Evolutionary conservation across 1,140 invertebrate genomes (phyloP).

Genomic region (Meloidogyne exigua): DNA sequence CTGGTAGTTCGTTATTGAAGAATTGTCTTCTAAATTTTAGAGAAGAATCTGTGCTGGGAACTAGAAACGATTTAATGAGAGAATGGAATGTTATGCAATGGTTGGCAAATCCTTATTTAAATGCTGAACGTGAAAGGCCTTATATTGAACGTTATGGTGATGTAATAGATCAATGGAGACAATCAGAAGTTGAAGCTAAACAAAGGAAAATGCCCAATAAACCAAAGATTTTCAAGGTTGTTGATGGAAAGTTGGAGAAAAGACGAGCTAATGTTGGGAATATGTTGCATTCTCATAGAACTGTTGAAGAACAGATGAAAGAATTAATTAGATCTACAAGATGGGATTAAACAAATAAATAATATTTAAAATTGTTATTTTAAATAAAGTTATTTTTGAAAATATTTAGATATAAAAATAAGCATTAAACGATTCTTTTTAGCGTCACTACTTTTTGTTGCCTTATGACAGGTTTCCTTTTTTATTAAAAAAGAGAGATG

Average conservation of each 20-base stretch:
- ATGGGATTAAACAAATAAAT: constrained; percentile 47
- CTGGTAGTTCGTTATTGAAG: too few relatives aligned
- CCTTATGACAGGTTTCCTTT: neutral
- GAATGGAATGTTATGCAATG: constrained; percentile 57
- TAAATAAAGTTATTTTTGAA: neutral
- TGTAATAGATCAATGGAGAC: constrained; percentile 40
- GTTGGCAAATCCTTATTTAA: constrained; percentile 57
- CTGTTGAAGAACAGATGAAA: constrained; percentile 57
- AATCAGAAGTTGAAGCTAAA: constrained; percentile 32
- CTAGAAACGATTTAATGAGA: constrained; percentile 44
- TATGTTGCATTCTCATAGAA: constrained; percentile 51
- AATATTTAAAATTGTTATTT: neutral
- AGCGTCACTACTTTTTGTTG: neutral
- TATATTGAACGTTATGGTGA: constrained; percentile 46
- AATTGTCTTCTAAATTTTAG: neutral
- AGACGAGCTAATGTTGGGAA: constrained; percentile 53
- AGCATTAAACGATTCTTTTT: neutral
- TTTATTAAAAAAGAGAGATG: neutral
- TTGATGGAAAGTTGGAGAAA: constrained; percentile 38
- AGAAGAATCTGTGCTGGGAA: constrained; percentile 34
- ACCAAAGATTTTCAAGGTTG: constrained; percentile 36
- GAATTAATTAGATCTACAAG: constrained; percentile 49
- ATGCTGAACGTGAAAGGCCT: constrained; percentile 47
- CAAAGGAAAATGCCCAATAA: constrained; percentile 53
- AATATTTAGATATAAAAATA: neutral